Percentiles rank a stretch among this genome's conserved stretches.
Evolutionary conservation across 2,113 vertebrate species (phyloP).

Genomic region (Eptesicus fuscus): DNA sequence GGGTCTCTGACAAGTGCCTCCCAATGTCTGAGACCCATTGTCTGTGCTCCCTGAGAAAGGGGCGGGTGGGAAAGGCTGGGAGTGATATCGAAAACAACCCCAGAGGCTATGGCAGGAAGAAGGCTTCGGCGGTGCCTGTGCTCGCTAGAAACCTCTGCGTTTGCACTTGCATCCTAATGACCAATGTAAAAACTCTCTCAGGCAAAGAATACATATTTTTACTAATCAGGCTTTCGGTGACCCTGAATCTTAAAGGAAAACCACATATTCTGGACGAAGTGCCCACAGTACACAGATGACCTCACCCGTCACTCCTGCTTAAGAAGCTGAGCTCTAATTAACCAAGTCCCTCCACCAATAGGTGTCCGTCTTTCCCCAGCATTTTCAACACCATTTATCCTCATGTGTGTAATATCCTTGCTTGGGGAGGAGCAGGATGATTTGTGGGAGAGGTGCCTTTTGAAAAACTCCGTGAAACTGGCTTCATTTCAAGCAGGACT

Average conservation of each 20-base stretch:
- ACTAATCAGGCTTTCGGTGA: neutral
- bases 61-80: neutral
- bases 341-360: neutral
- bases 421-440: neutral
- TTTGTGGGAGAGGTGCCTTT: neutral
- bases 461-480: neutral
- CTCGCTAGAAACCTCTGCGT: neutral
- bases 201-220: neutral
- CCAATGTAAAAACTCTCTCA: neutral
- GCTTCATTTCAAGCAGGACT: neutral
- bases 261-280: neutral
- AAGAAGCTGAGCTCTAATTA: neutral
- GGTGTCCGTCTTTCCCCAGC: neutral
- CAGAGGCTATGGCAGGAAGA: neutral
- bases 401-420: neutral
- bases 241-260: neutral
- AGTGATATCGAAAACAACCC: neutral
- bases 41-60: neutral
- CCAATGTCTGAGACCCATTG: neutral
- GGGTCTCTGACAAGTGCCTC: neutral
- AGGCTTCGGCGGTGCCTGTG: fast-evolving
- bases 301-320: fast-evolving
- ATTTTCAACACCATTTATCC: neutral
- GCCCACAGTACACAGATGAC: no score
- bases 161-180: neutral